phyloP scores from a whole-genome alignment of 2,888 invertebrate species.

The Lordiphosa andalusiaca region DNA sequence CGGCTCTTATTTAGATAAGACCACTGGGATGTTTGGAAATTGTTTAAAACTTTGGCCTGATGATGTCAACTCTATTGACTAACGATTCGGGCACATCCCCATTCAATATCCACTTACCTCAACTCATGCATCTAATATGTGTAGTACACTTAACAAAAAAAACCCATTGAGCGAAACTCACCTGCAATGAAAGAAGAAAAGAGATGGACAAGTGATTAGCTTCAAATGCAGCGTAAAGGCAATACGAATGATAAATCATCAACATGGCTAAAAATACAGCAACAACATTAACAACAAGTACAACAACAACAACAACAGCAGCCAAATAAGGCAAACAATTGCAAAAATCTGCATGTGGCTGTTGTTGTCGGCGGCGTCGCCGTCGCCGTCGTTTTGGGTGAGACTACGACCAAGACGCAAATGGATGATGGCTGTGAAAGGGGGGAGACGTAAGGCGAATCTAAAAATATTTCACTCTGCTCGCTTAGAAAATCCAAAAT shows the following conservation, averaged over 20 bases:
- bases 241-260: conserved; percentile 67
- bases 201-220: conserved; percentile 48
- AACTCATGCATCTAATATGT: conserved; percentile 26
- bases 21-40: background rate
- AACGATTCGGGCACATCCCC: background rate
- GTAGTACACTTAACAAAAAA: conserved; percentile 3
- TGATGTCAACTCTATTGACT: background rate
- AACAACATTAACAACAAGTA: conserved; percentile 23
- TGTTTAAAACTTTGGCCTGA: background rate
- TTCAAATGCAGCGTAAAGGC: conserved; percentile 59
- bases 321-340: conserved; percentile 74
- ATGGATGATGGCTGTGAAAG: background rate
- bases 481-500: conserved; percentile 72
- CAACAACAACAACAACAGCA: conserved; percentile 33
- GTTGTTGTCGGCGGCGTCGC: conserved; percentile 20
- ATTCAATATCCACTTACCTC: conserved; percentile 3
- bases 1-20: too few relatives aligned
- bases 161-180: conserved; percentile 39
- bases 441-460: conserved; percentile 31
- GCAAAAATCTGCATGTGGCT: conserved; percentile 69
- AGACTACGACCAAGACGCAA: background rate
- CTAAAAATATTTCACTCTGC: conserved; percentile 64
- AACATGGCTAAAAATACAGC: conserved; percentile 64
- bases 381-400: conserved; percentile 5
- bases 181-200: conserved; percentile 50